Conservation (phyloP, 2,113 vertebrate species). For the Glaucomys volans region DNA sequence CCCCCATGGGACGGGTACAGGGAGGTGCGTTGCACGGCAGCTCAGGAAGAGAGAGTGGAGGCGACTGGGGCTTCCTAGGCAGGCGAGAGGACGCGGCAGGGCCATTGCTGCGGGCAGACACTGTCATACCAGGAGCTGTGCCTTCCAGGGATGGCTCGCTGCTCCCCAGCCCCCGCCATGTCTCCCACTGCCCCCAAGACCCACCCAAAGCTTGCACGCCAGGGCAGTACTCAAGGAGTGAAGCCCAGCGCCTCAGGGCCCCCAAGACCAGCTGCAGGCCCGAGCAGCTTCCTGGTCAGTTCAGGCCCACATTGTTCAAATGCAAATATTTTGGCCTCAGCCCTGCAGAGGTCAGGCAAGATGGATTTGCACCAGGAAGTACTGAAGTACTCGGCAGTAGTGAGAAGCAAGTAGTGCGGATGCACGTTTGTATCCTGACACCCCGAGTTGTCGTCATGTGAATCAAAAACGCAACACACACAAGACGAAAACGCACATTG, state of each 20-base stretch:
- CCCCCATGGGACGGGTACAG: neutral
- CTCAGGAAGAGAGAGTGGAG: neutral
- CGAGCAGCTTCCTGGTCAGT: neutral
- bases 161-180: neutral
- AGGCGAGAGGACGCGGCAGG: neutral
- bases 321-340: neutral
- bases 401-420: neutral
- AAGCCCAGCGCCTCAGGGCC: neutral
- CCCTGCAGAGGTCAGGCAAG: neutral
- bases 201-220: neutral
- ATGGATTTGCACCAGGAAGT: neutral
- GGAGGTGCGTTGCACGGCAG: neutral
- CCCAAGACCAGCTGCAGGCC: neutral
- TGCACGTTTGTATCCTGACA: neutral
- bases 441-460: neutral
- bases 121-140: too few relatives aligned
- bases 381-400: neutral
- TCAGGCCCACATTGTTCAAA: neutral
- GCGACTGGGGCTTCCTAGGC: neutral
- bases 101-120: rapidly evolving
- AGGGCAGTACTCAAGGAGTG: neutral
- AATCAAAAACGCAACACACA: neutral
- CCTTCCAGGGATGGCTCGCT: too few relatives aligned
- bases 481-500: neutral
- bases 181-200: neutral